Evolutionary conservation across 2,113 vertebrate genomes (phyloP), one percentile per base, ranked within the genome.

Genomic region (Gadus macrocephalus): DNA sequence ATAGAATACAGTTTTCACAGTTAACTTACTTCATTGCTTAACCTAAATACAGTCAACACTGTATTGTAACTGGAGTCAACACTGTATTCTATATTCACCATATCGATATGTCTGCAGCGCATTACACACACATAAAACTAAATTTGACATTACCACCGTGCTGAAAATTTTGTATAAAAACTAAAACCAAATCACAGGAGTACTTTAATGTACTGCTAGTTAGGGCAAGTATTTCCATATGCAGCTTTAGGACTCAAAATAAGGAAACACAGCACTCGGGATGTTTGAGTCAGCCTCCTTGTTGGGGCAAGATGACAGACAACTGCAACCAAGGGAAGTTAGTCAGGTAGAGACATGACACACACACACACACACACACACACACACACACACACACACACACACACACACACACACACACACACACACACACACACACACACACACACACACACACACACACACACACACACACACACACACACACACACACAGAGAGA

Each of bases 211-310:
- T 35, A 17, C 53, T 19, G 22, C 55, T 56, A 19, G 60, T 20
- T 67, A 17, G 16, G 31, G 31, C 31, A 35, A 70, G 22, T 11
- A 17, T 76, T 71, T 78, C 53, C 59, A 83, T 28, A 66, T 64
- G 62, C n/a, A 49, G 59, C 17, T 59, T 27, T 62, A 75, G 20
- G 64, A 20, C 31, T 73, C 63, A 68, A 67, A 59, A 76, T 62
- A 59, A 63, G 68, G 70, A 69, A n/a, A 67, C 9, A 15, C 16
- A 75, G 5, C 3, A 17, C 53, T 6, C 9, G n/a, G 59, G 62
- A 76, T 1, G 64, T 20, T 27, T 42, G 56, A 75, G 66, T 69
- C 61, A 71, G 16, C 42, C 42, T 49, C 42, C 42, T 27, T 3
- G 28, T 68, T 11, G 42, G 7, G 38, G 42, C 42, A 35, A 64